Percentiles rank a stretch among this genome's conserved stretches.
phyloP scores from a whole-genome alignment of 2,797 vertebrate species.

The Anguilla marmorata region DNA sequence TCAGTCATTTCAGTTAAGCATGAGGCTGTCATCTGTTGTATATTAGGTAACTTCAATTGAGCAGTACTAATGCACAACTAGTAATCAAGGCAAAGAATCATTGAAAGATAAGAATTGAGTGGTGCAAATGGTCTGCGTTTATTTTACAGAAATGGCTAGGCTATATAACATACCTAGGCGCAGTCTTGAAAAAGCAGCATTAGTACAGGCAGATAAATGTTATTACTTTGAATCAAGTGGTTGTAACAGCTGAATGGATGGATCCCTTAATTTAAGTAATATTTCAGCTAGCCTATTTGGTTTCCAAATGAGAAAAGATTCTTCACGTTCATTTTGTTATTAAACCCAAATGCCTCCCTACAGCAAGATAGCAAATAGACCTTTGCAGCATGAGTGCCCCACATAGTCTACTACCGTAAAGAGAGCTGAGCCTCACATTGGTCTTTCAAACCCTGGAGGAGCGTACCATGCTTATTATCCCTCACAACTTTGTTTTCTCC shows the following conservation, averaged over 20 bases:
- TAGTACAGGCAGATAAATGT: not conserved
- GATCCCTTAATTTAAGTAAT: not conserved
- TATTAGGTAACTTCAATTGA: not conserved
- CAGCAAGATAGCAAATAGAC: not conserved
- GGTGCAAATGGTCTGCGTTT: not conserved
- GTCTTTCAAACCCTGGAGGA: not conserved
- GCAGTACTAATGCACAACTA: not conserved
- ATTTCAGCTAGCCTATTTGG: not conserved
- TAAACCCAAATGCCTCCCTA: not conserved
- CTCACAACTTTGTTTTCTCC: not conserved
- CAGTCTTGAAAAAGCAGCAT: not conserved
- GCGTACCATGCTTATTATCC: constrained; percentile 7
- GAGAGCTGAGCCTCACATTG: not conserved
- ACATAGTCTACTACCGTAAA: not conserved
- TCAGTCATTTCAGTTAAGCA: not conserved
- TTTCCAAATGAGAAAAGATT: not conserved
- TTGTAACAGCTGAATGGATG: not conserved
- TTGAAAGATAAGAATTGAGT: not conserved
- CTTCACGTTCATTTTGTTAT: not conserved
- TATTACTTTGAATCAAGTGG: not conserved
- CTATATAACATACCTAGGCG: not conserved
- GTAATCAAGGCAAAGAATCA: not conserved
- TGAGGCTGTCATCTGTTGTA: not conserved
- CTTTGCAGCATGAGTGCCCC: not conserved
- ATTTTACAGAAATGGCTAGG: not conserved